Evolutionary conservation across 2,888 invertebrate genomes (phyloP).

Genomic region (Lypha dubia): DNA sequence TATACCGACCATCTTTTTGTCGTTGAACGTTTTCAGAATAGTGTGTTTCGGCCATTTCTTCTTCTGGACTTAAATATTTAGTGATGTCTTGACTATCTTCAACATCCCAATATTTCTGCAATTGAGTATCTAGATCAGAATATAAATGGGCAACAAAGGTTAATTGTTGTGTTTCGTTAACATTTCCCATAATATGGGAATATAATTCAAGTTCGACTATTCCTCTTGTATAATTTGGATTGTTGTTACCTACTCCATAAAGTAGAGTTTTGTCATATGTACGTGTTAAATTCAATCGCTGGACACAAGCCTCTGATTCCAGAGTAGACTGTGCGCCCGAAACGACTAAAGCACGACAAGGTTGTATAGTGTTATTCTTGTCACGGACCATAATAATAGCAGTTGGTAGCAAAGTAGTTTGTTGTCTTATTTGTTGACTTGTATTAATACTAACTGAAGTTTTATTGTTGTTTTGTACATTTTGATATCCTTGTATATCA

Average conservation of each 20-base stretch:
- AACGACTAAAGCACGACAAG: slow-evolving; percentile 53
- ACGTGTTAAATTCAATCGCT: slow-evolving; percentile 52
- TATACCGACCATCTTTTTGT: no score
- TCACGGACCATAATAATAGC: slow-evolving; percentile 40
- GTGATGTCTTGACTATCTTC: slow-evolving; percentile 51
- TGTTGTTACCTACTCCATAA: slow-evolving; percentile 53
- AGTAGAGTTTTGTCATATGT: slow-evolving; percentile 50
- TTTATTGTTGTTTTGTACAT: neutral
- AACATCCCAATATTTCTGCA: slow-evolving; percentile 61
- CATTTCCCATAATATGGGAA: slow-evolving; percentile 35
- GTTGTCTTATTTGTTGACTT: slow-evolving; percentile 13
- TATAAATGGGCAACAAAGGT: slow-evolving; percentile 38
- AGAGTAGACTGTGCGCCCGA: slow-evolving; percentile 54
- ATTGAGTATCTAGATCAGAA: slow-evolving; percentile 37
- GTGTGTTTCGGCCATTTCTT: neutral
- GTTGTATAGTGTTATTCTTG: slow-evolving; percentile 24
- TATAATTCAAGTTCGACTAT: slow-evolving; percentile 46
- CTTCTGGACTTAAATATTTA: slow-evolving; percentile 51
- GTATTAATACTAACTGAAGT: slow-evolving; percentile 29
- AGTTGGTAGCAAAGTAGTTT: slow-evolving; percentile 35
- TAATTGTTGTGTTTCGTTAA: neutral
- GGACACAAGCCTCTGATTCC: slow-evolving; percentile 60
- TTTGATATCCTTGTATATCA: neutral
- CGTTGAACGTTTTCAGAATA: no score
- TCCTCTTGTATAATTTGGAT: slow-evolving; percentile 35